Base-by-base conservation (phyloP, 2,888 invertebrate genomes). In the Gryllus longicercus region DNA sequence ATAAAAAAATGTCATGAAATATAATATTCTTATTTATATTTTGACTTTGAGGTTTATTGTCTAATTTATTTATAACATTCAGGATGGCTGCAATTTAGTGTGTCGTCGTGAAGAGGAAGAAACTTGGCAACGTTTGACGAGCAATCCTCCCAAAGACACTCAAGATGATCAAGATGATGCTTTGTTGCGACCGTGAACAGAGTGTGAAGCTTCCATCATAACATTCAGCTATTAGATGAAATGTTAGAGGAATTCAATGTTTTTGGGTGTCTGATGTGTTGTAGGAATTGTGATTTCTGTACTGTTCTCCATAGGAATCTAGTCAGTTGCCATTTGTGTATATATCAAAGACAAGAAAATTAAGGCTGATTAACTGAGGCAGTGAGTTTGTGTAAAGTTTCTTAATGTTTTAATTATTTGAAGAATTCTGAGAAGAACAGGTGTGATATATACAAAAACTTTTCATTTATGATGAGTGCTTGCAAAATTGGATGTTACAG, bases 81-180 rank as follows among this genome's bases (percentile, higher is more conserved):
- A 79, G 79, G 79, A 79, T 79, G 79, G 79, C 14, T 79, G 79
- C 77, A 79, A 79, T 63, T 74, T 79, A 76, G 51, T 77, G 50
- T 79, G 79, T 21, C 79, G 79, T 10, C 50, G 50, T n/a, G 21
- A 50, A 49, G 50, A 50, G 8, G 79, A 79, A 49, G 79, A 79
- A 38, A 76, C 79, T 25, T 79, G 79, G 79, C 77, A 63, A n/a
- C 51, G 79, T n/a, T 74, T 79, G 16, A 79, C 79, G 18, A 79
- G 50, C 18, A 76, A 77, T 21, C 74, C 76, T 51, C 74, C 76
- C 74, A 79, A 79, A 76, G 79, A 79, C 16, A 51, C 51, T 38
- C 79, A 79, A 3, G 79, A 77, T 23, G 79, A 79, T 23, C 25
- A 75, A 50, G 79, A 79, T 75, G 79, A 79, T 50, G 77, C 79